A percentile compares a stretch with the other conserved stretches of the same genome.
Evolutionary conservation across 2,113 vertebrate genomes (phyloP).

Genomic region (Atherinomorus stipes): DNA sequence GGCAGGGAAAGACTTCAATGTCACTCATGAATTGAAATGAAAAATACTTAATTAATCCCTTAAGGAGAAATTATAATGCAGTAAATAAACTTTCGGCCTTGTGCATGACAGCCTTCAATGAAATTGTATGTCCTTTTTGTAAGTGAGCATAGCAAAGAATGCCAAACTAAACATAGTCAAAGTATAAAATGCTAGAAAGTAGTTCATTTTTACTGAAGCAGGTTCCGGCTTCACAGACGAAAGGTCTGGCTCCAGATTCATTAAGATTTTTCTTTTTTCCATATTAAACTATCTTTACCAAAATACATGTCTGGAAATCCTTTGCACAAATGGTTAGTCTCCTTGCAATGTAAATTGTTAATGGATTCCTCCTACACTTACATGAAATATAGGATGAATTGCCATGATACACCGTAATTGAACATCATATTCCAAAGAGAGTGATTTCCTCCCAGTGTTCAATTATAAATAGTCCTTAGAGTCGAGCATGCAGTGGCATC

Average conservation of each 20-base stretch:
- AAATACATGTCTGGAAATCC: conserved; percentile 38
- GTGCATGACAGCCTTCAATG: conserved; percentile 15
- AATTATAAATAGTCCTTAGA: conserved; percentile 69
- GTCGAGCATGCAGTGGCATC: conserved; percentile 48
- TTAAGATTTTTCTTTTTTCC: not conserved
- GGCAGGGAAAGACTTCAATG: no score
- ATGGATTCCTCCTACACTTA: conserved; percentile 65
- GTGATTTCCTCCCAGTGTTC: conserved; percentile 58
- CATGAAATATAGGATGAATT: conserved; percentile 41
- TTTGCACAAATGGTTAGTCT: conserved; percentile 6
- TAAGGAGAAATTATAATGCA: not conserved
- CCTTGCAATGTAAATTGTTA: conserved; percentile 39
- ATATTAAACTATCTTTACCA: conserved; percentile 9
- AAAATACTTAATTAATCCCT: no score
- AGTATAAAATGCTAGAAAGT: not conserved
- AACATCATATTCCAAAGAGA: conserved; percentile 61
- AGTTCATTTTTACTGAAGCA: conserved; percentile 18
- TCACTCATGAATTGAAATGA: no score
- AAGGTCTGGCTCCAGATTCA: not conserved
- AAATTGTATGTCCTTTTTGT: not conserved
- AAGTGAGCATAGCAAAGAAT: no score
- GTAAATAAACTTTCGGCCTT: not conserved
- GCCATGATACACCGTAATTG: conserved; percentile 46
- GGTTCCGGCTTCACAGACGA: not conserved
- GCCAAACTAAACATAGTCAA: conserved; percentile 21